A percentile compares a stretch with the other conserved stretches of the same genome.
phyloP scores from a whole-genome alignment of 2,888 invertebrate genomes.

The Eupithecia tripunctaria region DNA sequence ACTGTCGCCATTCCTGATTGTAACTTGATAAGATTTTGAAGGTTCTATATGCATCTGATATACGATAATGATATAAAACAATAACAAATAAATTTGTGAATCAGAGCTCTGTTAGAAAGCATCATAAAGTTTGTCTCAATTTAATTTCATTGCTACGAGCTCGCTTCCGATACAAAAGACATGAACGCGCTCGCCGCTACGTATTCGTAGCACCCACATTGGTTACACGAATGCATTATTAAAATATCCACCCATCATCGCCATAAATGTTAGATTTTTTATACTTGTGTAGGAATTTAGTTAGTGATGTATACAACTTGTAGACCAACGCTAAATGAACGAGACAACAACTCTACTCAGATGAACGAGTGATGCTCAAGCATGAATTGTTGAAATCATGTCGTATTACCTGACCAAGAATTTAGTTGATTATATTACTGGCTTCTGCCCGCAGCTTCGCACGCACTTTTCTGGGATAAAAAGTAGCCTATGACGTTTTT shows the following conservation, averaged over 20 bases:
- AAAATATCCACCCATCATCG: background rate
- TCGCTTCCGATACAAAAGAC: slow-evolving; percentile 22
- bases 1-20: background rate
- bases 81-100: background rate
- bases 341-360: too few relatives aligned
- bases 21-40: slow-evolving; percentile 1
- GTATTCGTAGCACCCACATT: slow-evolving; percentile 13
- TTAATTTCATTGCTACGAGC: background rate
- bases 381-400: too few relatives aligned
- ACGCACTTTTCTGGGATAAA: too few relatives aligned
- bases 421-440: too few relatives aligned
- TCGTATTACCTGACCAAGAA: too few relatives aligned
- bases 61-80: background rate
- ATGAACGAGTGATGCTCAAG: too few relatives aligned
- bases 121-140: background rate
- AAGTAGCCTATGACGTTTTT: too few relatives aligned
- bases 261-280: too few relatives aligned
- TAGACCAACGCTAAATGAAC: too few relatives aligned
- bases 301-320: too few relatives aligned
- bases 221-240: background rate
- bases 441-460: too few relatives aligned
- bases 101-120: background rate
- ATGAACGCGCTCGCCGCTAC: slow-evolving; percentile 31
- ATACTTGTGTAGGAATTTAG: too few relatives aligned
- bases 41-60: background rate